Percentiles rank a stretch among this genome's conserved stretches.
Evolutionary conservation across 2,113 vertebrate genomes (phyloP).

Genomic region (Antennarius striatus): DNA sequence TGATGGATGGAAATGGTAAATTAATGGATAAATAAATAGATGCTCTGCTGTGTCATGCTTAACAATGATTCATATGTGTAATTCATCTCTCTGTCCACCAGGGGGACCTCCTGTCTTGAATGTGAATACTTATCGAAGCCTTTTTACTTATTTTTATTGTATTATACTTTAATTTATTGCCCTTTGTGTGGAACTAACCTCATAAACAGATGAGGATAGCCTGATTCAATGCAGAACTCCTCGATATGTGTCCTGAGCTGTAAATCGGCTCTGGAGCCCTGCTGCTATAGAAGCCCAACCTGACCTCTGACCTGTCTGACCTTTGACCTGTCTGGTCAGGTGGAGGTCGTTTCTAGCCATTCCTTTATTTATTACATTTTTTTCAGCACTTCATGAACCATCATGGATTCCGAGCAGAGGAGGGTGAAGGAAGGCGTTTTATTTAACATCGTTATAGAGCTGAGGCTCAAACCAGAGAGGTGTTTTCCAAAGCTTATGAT

Average conservation of each 20-base stretch:
- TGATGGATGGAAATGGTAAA: too few relatives aligned
- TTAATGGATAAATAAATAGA: too few relatives aligned
- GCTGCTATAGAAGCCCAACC: not conserved
- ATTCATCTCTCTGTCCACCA: constrained; percentile 1
- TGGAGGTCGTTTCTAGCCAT: not conserved
- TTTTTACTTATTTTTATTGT: not conserved
- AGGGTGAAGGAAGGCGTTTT: too few relatives aligned
- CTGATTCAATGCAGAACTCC: too few relatives aligned
- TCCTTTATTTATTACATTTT: not conserved
- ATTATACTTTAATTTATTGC: too few relatives aligned
- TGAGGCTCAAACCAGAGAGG: not conserved
- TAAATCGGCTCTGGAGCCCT: constrained; percentile 1
- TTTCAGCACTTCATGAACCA: too few relatives aligned
- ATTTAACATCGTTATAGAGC: not conserved
- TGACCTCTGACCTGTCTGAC: constrained; percentile 3
- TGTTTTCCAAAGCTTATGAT: not conserved
- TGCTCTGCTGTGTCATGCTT: too few relatives aligned
- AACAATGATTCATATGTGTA: not conserved
- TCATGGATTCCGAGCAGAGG: too few relatives aligned
- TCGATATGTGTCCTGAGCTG: not conserved
- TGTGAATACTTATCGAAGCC: not conserved
- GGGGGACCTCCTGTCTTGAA: not conserved
- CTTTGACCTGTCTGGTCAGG: constrained; percentile 8
- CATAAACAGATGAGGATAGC: too few relatives aligned
- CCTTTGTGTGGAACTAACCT: too few relatives aligned